A percentile compares a stretch with the other conserved stretches of the same genome.
These are phyloP conservation scores for Ochropleura leucogaster DNA, from an alignment of 2,888 invertebrate genomes.

Conservation along the genomic window DNA sequence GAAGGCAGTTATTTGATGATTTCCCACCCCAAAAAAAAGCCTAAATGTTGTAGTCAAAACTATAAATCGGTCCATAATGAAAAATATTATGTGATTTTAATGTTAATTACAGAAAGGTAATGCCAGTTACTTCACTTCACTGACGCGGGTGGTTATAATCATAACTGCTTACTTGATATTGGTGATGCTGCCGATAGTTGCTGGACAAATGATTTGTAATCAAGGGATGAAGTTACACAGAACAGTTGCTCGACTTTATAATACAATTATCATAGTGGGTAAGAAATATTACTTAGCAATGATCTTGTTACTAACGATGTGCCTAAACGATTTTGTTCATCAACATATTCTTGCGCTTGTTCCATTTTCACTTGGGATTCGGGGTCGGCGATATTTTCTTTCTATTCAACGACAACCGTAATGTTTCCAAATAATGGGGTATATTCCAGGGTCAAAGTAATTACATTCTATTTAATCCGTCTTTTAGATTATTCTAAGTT, in stretches of 20 bases:
- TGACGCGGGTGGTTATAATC: background rate
- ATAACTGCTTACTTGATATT: background rate
- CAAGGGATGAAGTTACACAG: slow-evolving; percentile 14
- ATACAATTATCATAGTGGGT: slow-evolving; percentile 7
- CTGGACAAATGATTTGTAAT: slow-evolving; percentile 21
- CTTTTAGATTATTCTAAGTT: too few relatives aligned
- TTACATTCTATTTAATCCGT: too few relatives aligned
- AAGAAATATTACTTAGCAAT: background rate
- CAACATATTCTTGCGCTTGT: background rate
- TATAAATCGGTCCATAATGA: too few relatives aligned
- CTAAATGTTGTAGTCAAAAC: too few relatives aligned
- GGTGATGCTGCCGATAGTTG: slow-evolving; percentile 10
- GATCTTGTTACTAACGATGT: background rate
- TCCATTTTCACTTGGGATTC: background rate
- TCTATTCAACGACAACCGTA: too few relatives aligned
- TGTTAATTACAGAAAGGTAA: background rate
- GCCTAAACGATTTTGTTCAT: background rate
- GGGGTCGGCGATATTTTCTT: background rate
- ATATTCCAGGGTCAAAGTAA: too few relatives aligned
- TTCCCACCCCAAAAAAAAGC: too few relatives aligned
- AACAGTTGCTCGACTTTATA: slow-evolving; percentile 12
- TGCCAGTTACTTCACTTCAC: background rate
- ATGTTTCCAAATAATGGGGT: too few relatives aligned
- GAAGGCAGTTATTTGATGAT: too few relatives aligned
- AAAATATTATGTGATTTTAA: background rate